Percentiles rank a stretch among this genome's conserved stretches.
phyloP scores from a whole-genome alignment of 2,888 invertebrate genomes.

The Tipula helvola region DNA sequence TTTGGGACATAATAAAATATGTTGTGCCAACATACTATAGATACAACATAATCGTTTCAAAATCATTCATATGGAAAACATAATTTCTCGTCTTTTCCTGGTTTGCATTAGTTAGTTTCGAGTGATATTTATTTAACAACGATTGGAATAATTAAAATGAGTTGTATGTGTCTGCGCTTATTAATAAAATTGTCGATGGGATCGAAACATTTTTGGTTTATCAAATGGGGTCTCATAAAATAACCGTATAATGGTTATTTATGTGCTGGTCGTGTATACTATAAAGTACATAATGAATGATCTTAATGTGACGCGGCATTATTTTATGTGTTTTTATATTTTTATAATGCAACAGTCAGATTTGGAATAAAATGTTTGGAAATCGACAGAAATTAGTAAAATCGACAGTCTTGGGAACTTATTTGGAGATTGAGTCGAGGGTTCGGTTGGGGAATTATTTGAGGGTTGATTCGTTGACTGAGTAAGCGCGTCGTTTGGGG shows the following conservation, averaged over 20 bases:
- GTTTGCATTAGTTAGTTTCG: not conserved
- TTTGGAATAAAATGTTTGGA: too few relatives aligned
- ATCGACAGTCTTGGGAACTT: too few relatives aligned
- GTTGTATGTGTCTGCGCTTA: not conserved
- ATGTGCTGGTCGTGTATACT: not conserved
- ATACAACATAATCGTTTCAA: not conserved
- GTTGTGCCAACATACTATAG: not conserved
- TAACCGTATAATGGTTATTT: not conserved
- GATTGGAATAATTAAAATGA: not conserved
- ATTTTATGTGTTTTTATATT: not conserved
- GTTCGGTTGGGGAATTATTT: too few relatives aligned
- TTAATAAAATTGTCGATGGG: not conserved
- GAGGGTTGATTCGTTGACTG: too few relatives aligned
- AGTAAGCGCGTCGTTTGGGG: too few relatives aligned
- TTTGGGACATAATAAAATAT: not conserved
- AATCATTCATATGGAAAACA: not conserved
- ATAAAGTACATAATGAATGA: not conserved
- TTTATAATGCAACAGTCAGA: too few relatives aligned
- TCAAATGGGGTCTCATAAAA: not conserved
- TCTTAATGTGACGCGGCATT: not conserved
- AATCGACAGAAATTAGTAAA: too few relatives aligned
- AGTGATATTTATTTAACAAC: not conserved
- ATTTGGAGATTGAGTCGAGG: too few relatives aligned
- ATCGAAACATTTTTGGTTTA: not conserved
- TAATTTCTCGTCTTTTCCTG: not conserved